Percentiles rank a stretch among this genome's conserved stretches.
These are phyloP conservation scores for Epizoanthus illoricatus DNA, from an alignment of 92 coral and sea anemone genomes.

Conservation along the genomic window DNA sequence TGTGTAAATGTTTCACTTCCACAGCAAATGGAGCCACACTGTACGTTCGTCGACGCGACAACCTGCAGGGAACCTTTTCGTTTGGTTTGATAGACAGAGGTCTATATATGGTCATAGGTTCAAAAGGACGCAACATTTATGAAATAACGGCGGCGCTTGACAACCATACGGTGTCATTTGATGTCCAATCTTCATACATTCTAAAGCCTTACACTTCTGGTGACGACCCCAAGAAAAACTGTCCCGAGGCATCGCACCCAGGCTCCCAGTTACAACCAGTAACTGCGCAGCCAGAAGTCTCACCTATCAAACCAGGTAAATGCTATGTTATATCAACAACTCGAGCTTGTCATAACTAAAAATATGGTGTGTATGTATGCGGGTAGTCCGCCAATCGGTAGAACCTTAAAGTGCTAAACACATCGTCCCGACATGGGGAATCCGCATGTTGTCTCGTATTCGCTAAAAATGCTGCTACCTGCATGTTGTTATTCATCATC, in stretches of 20 bases:
- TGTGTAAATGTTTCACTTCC: not conserved
- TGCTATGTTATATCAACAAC: too few species aligned
- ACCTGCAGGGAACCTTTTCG: conserved; percentile 71
- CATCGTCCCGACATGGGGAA: too few species aligned
- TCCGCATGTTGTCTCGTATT: too few species aligned
- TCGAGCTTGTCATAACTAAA: too few species aligned
- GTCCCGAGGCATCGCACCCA: conserved; percentile 15
- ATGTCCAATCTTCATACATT: conserved; percentile 56
- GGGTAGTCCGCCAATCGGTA: too few species aligned
- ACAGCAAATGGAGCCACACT: conserved; percentile 75
- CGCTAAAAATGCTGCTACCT: too few species aligned
- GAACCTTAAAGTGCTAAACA: too few species aligned
- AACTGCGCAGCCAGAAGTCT: not conserved
- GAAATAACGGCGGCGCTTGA: conserved; percentile 49
- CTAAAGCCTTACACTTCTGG: conserved; percentile 57
- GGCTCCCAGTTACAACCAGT: conserved; percentile 10
- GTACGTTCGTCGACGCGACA: conserved; percentile 67
- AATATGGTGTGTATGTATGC: too few species aligned
- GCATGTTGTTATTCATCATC: too few species aligned
- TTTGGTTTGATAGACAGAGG: conserved; percentile 67
- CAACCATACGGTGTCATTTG: conserved; percentile 53
- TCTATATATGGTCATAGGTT: conserved; percentile 49
- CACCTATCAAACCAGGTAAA: conserved; percentile 14
- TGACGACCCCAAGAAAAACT: conserved; percentile 57
- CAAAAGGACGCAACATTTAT: conserved; percentile 26